These are phyloP conservation scores for Omphaloscelis lunosa DNA, from an alignment of 2,888 invertebrate species.

Conservation along the genomic window DNA sequence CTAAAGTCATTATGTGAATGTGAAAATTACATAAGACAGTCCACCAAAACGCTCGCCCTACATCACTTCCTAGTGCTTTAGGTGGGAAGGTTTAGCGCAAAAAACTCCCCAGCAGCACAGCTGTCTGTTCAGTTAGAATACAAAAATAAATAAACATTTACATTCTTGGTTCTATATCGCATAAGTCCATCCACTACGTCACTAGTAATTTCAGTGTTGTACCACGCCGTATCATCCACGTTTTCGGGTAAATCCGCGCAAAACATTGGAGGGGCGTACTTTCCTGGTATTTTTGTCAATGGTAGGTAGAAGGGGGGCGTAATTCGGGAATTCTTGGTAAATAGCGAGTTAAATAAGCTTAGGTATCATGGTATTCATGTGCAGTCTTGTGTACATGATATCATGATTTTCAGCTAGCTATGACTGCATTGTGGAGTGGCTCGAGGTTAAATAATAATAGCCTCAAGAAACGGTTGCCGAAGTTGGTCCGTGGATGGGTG, in stretches of 20 bases:
- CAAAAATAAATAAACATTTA: not conserved
- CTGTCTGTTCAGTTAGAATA: no score
- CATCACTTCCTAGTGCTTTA: no score
- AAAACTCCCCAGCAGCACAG: no score
- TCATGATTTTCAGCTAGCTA: no score
- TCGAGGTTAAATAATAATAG: no score
- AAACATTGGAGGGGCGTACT: slow-evolving; percentile 35
- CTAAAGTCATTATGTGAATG: no score
- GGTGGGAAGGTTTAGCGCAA: no score
- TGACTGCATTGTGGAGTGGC: not conserved
- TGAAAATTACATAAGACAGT: no score
- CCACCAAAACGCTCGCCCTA: no score
- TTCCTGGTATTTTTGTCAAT: slow-evolving; percentile 31
- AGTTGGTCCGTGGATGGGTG: no score
- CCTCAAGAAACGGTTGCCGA: no score
- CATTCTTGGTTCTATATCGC: slow-evolving; percentile 53
- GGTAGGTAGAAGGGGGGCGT: slow-evolving; percentile 10
- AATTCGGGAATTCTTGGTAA: slow-evolving; percentile 2
- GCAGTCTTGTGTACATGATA: not conserved
- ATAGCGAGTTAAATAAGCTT: not conserved
- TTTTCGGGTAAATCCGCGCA: slow-evolving; percentile 66
- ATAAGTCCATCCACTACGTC: slow-evolving; percentile 61
- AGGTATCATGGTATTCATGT: not conserved
- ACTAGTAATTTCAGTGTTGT: slow-evolving; percentile 67
- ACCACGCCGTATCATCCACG: slow-evolving; percentile 80